phyloP scores from a whole-genome alignment of 2,113 vertebrate species.

The Brachypteracias leptosomus region DNA sequence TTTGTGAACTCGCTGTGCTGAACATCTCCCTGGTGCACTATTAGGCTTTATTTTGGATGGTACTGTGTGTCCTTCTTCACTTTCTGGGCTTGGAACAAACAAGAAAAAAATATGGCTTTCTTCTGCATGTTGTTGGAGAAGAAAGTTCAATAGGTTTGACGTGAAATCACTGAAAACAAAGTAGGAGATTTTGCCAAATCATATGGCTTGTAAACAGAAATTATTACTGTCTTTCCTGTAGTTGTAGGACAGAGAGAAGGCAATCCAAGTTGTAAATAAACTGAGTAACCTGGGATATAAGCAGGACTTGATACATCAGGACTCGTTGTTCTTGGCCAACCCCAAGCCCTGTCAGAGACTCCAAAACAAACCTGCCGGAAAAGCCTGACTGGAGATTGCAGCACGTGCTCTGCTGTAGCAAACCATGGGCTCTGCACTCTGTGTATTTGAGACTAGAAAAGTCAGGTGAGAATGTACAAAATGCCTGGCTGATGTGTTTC shows the following conservation, averaged over 20 bases:
- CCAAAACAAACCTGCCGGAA: neutral
- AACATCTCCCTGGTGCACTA: neutral
- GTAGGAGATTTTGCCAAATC: neutral
- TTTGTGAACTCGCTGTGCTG: neutral
- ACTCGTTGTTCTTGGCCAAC: neutral
- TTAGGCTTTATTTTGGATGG: neutral
- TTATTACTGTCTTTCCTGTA: neutral
- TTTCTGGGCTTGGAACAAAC: neutral
- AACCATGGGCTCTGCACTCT: accelerated
- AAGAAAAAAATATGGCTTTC: neutral
- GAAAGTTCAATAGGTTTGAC: neutral
- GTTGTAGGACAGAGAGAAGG: neutral
- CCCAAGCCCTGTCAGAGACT: neutral
- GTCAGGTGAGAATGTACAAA: neutral
- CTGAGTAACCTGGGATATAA: neutral
- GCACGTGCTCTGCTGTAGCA: accelerated
- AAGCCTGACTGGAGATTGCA: neutral
- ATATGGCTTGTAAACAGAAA: neutral
- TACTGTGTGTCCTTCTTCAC: neutral
- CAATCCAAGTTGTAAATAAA: neutral
- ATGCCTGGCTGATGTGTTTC: neutral
- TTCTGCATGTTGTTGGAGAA: neutral
- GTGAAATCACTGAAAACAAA: neutral
- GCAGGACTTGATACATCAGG: neutral
- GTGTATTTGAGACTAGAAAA: neutral